Evolutionary conservation across 2,797 vertebrate genomes (phyloP).

Genomic region (Sebastes alutus): DNA sequence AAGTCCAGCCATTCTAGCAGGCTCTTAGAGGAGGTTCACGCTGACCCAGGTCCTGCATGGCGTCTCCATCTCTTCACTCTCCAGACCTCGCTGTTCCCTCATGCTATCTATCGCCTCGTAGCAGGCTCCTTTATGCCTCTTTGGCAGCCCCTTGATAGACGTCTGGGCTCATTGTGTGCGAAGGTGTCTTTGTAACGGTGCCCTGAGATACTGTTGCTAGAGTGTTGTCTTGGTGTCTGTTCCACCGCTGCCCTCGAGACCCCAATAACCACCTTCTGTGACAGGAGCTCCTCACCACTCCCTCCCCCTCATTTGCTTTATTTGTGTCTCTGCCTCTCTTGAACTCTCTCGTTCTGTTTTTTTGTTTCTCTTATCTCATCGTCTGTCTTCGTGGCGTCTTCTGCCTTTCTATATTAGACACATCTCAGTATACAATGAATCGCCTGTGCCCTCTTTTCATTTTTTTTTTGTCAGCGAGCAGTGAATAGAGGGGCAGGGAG

Average conservation of each 20-base stretch:
- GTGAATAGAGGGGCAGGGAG: conserved; percentile 8
- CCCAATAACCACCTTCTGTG: conserved; percentile 59
- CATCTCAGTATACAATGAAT: conserved; percentile 2
- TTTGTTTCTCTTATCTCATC: conserved; percentile 9
- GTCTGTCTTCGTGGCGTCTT: neutral
- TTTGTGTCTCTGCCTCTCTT: conserved; percentile 25
- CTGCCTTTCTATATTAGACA: conserved; percentile 15
- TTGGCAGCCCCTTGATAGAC: conserved; percentile 53
- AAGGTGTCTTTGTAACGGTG: conserved; percentile 67
- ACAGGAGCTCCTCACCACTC: conserved; percentile 38
- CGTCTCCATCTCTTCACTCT: conserved; percentile 26
- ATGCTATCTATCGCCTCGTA: conserved; percentile 35
- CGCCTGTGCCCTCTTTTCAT: conserved; percentile 7
- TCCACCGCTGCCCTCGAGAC: conserved; percentile 63
- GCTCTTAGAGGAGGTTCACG: conserved; percentile 13
- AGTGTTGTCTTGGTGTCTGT: conserved; percentile 64
- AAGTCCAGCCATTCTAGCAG: conserved; percentile 23
- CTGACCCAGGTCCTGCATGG: conserved; percentile 18
- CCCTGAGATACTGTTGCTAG: conserved; percentile 63
- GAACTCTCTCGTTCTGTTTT: neutral
- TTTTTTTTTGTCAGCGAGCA: conserved; percentile 11
- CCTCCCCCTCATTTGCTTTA: conserved; percentile 33
- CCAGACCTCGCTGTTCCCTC: conserved; percentile 21
- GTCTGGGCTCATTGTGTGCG: conserved; percentile 61
- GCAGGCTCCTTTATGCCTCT: conserved; percentile 52